A percentile compares a stretch with the other conserved stretches of the same genome.
Evolutionary conservation across 2,113 vertebrate species (phyloP).

Genomic region (Alethe castanea): DNA sequence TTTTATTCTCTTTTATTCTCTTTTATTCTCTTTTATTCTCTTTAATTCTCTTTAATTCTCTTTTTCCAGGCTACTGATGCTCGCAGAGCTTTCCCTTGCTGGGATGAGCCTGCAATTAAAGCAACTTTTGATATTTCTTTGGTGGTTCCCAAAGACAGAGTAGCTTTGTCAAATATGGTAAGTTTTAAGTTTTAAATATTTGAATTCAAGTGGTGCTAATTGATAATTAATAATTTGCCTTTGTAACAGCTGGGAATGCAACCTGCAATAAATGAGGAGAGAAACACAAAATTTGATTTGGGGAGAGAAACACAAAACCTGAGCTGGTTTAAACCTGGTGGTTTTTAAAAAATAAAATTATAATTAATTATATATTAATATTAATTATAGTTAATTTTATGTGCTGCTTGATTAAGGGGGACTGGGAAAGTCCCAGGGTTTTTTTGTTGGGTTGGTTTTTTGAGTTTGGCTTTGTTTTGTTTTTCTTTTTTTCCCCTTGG

Average conservation of each 20-base stretch:
- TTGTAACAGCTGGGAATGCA: not conserved
- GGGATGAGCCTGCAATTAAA: conserved; percentile 98
- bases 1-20: too few species aligned
- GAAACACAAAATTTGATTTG: too few species aligned
- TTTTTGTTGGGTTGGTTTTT: not conserved
- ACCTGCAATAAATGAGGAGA: too few species aligned
- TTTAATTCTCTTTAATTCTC: not conserved
- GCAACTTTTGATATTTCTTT: conserved; percentile 96
- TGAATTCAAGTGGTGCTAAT: too few species aligned
- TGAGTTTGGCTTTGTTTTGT: not conserved
- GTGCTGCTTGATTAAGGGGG: too few species aligned
- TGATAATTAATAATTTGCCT: not conserved
- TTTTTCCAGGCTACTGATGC: conserved; percentile 91
- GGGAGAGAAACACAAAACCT: too few species aligned
- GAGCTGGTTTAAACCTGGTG: too few species aligned
- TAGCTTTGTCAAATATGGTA: conserved; percentile 99
- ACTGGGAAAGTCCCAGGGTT: not conserved
- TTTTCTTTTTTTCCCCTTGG: not conserved
- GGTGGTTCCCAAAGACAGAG: conserved; percentile 95
- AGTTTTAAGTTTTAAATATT: too few species aligned
- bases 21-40: too few species aligned
- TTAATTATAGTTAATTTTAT: too few species aligned
- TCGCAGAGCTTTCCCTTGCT: conserved; percentile 96
- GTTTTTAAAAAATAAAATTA: too few species aligned
- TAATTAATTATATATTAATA: too few species aligned